These are phyloP conservation scores for Xiphophorus couchianus DNA, from an alignment of 2,113 vertebrate genomes.

Conservation along the genomic window DNA sequence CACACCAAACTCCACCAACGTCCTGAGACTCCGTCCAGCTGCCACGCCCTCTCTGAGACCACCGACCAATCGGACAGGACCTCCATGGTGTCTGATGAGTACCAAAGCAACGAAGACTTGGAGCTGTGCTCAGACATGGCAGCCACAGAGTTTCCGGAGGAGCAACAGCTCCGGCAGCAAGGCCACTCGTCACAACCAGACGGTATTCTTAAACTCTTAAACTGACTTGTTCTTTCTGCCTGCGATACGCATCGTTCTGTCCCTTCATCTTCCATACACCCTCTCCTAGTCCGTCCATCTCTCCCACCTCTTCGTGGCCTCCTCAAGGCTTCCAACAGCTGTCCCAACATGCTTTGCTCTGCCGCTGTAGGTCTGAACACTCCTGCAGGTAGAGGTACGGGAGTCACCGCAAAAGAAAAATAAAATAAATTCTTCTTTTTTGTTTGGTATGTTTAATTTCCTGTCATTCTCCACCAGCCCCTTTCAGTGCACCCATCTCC, in stretches of 20 bases:
- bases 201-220: constrained; percentile 44
- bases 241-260: constrained; percentile 21
- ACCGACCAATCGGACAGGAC: constrained; percentile 86
- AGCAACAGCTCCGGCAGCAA: constrained; percentile 44
- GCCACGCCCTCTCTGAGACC: constrained; percentile 85
- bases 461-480: constrained; percentile 80
- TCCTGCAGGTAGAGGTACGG: constrained; percentile 65
- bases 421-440: constrained; percentile 10
- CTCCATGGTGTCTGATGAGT: constrained; percentile 86
- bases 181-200: constrained; percentile 53
- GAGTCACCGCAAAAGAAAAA: constrained; percentile 4
- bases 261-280: constrained; percentile 55
- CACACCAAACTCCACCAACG: constrained; percentile 86
- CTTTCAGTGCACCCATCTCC: constrained; percentile 75
- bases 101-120: constrained; percentile 83
- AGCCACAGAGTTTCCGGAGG: constrained; percentile 82
- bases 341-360: constrained; percentile 75
- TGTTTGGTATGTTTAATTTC: constrained; percentile 36
- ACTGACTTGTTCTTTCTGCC: background rate
- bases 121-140: constrained; percentile 88
- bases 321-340: constrained; percentile 77
- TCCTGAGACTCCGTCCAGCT: constrained; percentile 86
- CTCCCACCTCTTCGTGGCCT: constrained; percentile 64
- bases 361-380: constrained; percentile 61
- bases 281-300: constrained; percentile 67